These are phyloP conservation scores for Ataeniobius toweri DNA, from an alignment of 2,797 vertebrate genomes.

Conservation along the genomic window DNA sequence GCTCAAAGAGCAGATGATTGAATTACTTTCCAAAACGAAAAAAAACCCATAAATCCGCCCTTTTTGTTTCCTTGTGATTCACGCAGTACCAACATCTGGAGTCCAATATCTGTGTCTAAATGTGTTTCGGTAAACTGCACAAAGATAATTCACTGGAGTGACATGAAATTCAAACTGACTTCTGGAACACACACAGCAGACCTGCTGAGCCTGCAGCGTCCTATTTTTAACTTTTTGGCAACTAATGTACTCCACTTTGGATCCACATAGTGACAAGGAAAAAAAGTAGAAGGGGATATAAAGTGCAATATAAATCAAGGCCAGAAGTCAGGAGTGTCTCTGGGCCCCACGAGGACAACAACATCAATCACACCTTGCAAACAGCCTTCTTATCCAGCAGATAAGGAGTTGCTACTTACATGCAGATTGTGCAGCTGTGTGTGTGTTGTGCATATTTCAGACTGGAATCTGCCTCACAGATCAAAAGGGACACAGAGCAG, in stretches of 20 bases:
- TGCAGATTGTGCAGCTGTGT: conserved; percentile 10
- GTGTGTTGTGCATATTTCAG: conserved; percentile 26
- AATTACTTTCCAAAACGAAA: background rate
- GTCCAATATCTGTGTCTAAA: background rate
- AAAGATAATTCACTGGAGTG: background rate
- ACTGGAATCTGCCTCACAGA: conserved; percentile 29
- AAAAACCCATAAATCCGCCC: too few species aligned
- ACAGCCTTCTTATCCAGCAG: conserved; percentile 39
- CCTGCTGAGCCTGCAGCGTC: conserved; percentile 29
- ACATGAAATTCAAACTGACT: background rate
- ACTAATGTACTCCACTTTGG: conserved; percentile 28
- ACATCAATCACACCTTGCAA: conserved; percentile 58
- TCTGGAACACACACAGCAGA: conserved; percentile 8
- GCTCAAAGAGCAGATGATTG: background rate
- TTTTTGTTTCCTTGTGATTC: background rate
- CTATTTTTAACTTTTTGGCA: conserved; percentile 58
- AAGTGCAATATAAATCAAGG: conserved; percentile 42
- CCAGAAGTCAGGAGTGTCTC: conserved; percentile 34
- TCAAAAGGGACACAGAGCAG: conserved; percentile 39
- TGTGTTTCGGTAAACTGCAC: background rate
- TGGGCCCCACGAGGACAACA: conserved; percentile 25
- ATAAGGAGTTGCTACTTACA: conserved; percentile 46
- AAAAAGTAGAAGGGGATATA: conserved; percentile 33
- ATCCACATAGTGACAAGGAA: conserved; percentile 46
- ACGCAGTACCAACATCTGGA: background rate